phyloP scores from a whole-genome alignment of 2,113 vertebrate species.

The Lasiurus borealis region DNA sequence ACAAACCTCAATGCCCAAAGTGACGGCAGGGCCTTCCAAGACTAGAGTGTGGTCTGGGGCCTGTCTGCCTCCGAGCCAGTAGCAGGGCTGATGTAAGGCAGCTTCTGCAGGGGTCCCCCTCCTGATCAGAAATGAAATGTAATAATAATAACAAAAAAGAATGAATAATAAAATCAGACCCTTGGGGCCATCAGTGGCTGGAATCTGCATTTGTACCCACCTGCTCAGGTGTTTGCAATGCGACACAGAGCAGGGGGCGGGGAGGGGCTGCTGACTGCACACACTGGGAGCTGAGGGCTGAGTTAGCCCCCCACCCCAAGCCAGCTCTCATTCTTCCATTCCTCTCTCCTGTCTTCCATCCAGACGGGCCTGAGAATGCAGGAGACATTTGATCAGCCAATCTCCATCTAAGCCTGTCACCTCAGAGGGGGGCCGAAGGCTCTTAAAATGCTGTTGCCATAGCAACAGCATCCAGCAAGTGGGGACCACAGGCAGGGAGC shows the following conservation, averaged over 20 bases:
- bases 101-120: background rate
- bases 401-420: conserved; percentile 59
- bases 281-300: background rate
- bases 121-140: too few species aligned
- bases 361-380: background rate
- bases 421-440: conserved; percentile 20
- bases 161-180: too few species aligned
- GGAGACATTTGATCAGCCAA: conserved; percentile 24
- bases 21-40: background rate
- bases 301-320: background rate
- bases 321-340: background rate
- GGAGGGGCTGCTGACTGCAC: background rate
- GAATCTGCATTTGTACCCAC: background rate
- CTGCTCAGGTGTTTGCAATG: background rate
- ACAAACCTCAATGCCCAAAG: background rate
- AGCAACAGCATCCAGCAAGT: conserved; percentile 74
- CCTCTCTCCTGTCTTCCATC: background rate
- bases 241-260: background rate
- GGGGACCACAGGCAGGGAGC: conserved; percentile 71
- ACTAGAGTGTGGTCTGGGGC: background rate
- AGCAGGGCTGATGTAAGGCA: background rate
- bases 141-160: too few species aligned
- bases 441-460: conserved; percentile 65
- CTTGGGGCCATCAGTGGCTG: background rate
- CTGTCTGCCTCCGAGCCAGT: background rate